Evolutionary conservation across 2,797 vertebrate genomes (phyloP).

Genomic region (Buphagus erythrorhynchus): DNA sequence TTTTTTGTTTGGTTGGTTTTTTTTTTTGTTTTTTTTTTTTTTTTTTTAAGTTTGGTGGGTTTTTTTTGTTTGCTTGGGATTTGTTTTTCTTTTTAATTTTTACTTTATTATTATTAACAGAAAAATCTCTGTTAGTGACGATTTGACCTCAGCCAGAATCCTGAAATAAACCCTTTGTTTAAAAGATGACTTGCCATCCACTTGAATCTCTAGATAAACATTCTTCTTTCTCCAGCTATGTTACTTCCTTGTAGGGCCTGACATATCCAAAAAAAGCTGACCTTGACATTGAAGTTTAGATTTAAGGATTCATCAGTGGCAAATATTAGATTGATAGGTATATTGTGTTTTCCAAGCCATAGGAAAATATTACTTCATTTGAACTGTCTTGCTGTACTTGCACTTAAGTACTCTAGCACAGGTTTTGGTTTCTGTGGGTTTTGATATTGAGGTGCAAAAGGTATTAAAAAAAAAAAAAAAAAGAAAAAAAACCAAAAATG

Average conservation of each 20-base stretch:
- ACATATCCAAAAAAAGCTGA: not conserved
- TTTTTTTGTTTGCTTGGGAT: too few species aligned
- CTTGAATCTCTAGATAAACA: not conserved
- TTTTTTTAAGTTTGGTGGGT: too few species aligned
- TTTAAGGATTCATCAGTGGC: not conserved
- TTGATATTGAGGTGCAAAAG: not conserved
- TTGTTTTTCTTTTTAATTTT: too few species aligned
- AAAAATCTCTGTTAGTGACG: not conserved
- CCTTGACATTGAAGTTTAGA: not conserved
- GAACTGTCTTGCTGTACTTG: not conserved
- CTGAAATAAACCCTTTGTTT: not conserved
- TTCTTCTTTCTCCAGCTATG: not conserved
- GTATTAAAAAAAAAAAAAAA: not conserved
- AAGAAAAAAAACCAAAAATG: accelerated
- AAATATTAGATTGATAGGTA: not conserved
- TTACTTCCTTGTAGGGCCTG: not conserved
- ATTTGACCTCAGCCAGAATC: not conserved
- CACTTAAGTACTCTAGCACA: not conserved
- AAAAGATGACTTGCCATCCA: not conserved
- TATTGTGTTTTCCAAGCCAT: not conserved
- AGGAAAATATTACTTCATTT: not conserved
- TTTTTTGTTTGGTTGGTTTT: too few species aligned
- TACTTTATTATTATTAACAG: not conserved
- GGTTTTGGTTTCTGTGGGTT: not conserved
- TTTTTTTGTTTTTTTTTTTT: too few species aligned